Evolutionary conservation across 2,888 invertebrate genomes (phyloP).

Genomic region (Synanthedon vespiformis): DNA sequence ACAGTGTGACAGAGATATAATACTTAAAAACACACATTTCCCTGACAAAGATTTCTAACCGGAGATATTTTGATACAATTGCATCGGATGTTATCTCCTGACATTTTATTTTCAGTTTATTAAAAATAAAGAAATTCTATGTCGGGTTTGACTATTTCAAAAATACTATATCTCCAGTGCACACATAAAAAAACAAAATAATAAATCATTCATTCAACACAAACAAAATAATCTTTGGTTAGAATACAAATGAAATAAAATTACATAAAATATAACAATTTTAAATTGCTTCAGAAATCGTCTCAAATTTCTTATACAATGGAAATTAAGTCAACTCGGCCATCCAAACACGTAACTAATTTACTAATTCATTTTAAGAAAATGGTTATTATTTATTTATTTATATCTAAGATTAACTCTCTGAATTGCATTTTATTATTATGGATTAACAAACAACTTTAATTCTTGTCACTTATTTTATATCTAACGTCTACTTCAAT

Average conservation of each 20-base stretch:
- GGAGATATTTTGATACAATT: too few species aligned
- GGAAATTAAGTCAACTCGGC: slow-evolving; percentile 29
- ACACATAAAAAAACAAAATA: not conserved
- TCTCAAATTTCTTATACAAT: slow-evolving; percentile 8
- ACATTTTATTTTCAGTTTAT: too few species aligned
- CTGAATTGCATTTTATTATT: slow-evolving; percentile 66
- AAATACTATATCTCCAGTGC: slow-evolving; percentile 3
- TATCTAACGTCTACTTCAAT: slow-evolving; percentile 40
- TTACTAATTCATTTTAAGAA: slow-evolving; percentile 41
- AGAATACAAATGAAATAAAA: slow-evolving; percentile 22
- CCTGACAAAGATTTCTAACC: too few species aligned
- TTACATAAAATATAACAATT: slow-evolving; percentile 9
- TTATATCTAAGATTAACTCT: slow-evolving; percentile 58
- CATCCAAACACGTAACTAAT: slow-evolving; percentile 29
- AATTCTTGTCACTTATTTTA: slow-evolving; percentile 41
- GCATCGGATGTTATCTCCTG: too few species aligned
- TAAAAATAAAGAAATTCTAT: too few species aligned
- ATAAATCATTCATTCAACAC: slow-evolving; percentile 2
- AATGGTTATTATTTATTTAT: slow-evolving; percentile 42
- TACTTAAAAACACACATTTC: slow-evolving; percentile 3
- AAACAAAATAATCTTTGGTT: slow-evolving; percentile 26
- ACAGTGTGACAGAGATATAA: slow-evolving; percentile 21
- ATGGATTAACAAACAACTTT: slow-evolving; percentile 67
- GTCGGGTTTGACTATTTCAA: slow-evolving; percentile 14
- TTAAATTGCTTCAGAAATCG: slow-evolving; percentile 18